Conservation (phyloP, 2,888 invertebrate species). For the Cephus runcator region DNA sequence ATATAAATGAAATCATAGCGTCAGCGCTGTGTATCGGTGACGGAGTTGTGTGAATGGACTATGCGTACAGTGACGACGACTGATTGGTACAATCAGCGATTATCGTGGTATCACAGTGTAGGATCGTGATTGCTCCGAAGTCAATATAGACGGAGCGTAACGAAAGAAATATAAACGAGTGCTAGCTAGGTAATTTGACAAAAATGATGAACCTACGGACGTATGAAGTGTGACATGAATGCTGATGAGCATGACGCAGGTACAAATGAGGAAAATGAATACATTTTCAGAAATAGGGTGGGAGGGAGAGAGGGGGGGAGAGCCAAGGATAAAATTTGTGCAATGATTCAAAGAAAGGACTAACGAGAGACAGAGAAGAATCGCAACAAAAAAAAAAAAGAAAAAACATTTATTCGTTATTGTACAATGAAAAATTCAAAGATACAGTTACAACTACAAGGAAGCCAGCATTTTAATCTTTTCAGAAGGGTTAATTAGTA, state of each 20-base stretch:
- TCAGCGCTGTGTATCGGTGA: background rate
- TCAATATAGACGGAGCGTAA: background rate
- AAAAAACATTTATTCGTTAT: conserved; percentile 1
- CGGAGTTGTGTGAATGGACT: background rate
- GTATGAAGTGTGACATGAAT: background rate
- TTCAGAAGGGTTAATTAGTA: conserved; percentile 6
- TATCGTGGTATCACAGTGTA: background rate
- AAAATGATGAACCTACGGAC: background rate
- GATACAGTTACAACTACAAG: background rate
- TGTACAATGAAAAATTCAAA: background rate
- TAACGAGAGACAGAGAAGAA: background rate
- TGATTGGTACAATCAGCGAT: background rate
- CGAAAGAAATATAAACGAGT: background rate
- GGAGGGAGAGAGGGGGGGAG: conserved; percentile 2
- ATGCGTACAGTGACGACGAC: background rate
- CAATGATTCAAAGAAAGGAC: background rate
- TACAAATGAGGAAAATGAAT: conserved; percentile 3
- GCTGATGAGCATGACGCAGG: conserved; percentile 1
- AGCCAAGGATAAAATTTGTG: background rate
- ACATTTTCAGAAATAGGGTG: background rate
- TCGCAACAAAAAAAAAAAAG: background rate
- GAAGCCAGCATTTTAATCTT: background rate
- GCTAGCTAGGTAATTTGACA: background rate
- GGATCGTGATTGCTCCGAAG: background rate
- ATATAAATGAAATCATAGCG: background rate